These are phyloP conservation scores for Bombus polaris DNA, from an alignment of 1,140 invertebrate species.

Conservation along the genomic window DNA sequence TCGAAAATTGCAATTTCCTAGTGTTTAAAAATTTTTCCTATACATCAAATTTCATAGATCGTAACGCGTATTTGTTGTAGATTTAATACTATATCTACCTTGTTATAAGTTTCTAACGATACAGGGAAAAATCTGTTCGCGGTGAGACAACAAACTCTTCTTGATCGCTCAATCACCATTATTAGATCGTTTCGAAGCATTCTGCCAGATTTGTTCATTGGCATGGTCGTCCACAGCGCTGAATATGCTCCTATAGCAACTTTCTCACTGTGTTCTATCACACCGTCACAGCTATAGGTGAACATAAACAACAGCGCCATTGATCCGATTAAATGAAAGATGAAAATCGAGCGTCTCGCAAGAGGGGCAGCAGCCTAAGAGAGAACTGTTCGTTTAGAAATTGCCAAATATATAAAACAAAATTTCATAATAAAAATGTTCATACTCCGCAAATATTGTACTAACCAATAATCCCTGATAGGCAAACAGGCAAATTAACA, in stretches of 20 bases:
- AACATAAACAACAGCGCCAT: constrained; percentile 46
- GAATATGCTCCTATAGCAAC: constrained; percentile 11
- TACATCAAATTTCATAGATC: too few relatives aligned
- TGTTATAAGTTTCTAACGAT: constrained; percentile 57
- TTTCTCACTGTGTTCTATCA: constrained; percentile 31
- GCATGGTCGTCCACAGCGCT: background rate
- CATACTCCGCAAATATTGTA: too few relatives aligned
- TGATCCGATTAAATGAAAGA: background rate
- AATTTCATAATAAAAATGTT: too few relatives aligned
- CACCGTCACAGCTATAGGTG: constrained; percentile 48
- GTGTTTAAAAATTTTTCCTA: too few relatives aligned
- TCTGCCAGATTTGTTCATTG: constrained; percentile 25
- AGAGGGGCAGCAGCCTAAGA: background rate
- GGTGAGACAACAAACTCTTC: constrained; percentile 53
- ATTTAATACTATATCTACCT: background rate
- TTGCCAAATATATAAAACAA: too few relatives aligned
- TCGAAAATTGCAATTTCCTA: background rate
- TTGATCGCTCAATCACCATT: constrained; percentile 50
- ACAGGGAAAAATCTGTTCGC: constrained; percentile 57
- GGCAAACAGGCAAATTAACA: constrained; percentile 64
- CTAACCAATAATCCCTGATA: constrained; percentile 49
- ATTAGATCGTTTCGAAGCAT: constrained; percentile 36
- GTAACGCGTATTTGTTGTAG: too few relatives aligned
- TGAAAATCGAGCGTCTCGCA: background rate
- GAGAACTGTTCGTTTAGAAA: background rate